Evolutionary conservation across 2,888 invertebrate species (phyloP), one percentile per base, ranked within the genome.

Genomic region (Idaea straminata): DNA sequence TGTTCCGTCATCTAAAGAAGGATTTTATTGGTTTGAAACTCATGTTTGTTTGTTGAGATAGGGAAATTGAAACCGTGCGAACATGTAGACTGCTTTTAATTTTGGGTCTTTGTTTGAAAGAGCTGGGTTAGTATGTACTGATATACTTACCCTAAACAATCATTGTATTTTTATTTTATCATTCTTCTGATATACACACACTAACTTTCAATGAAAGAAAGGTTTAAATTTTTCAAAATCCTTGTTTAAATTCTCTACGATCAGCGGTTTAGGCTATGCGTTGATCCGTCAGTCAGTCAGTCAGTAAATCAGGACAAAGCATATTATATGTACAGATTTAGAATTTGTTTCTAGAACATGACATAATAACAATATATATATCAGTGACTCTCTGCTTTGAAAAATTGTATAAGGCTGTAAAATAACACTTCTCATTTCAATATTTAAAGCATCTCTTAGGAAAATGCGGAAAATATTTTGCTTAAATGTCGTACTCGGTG

Each of bases 401-500:
- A 13, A 7, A 10, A 47, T 47, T 10, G 47, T 13, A 1, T 47
- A 47, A 47, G 10, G 47, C 47, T 47, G 13, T 47, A 47, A 47
- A 47, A 2, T 47, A 13, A 47, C 47, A 47, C 47, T 47, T 47
- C 13, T 7, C 47, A 47, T 10, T 47, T 47, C 47, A 47, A 10
- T 47, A 13, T 10, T 47, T 47, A 47, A 7, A 47, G 47, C 7
- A 47, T 47, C 47, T 47, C 47, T 47, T 47, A 10, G 47, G 47
- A 47, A 10, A 47, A 47, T 47, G 10, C 47, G 47, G 13, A 47
- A 47, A 47, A 47, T 16, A 58, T 58, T 58, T 72, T 73, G 65
- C 62, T 38, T 5, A 72, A 76, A 70, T 72, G 63, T 68, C 62
- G 69, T 62, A 68, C 68, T 71, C 67, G 64, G 61, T 76, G 76